A percentile compares a stretch with the other conserved stretches of the same genome.
These are phyloP conservation scores for Papilio aristodemus DNA, from an alignment of 1,140 invertebrate species.

Conservation along the genomic window DNA sequence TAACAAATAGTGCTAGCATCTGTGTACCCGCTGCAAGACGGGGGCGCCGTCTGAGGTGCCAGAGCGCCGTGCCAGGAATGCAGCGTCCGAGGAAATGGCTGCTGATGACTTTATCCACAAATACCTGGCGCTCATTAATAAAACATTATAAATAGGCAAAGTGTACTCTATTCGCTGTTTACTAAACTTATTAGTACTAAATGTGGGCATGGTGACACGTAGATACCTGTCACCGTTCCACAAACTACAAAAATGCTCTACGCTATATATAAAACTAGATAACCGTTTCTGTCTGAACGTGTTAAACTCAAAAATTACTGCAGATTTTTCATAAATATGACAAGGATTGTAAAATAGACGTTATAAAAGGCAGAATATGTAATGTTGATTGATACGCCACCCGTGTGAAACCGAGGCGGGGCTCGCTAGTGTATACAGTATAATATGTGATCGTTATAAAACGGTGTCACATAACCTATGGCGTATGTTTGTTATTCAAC, in stretches of 20 bases:
- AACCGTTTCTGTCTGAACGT: too few species aligned
- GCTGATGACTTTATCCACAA: conserved; percentile 10
- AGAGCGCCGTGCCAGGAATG: conserved; percentile 18
- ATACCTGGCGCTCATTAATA: conserved; percentile 6
- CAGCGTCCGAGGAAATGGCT: neutral
- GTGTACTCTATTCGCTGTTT: neutral
- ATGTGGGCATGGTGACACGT: too few species aligned
- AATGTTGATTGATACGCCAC: neutral
- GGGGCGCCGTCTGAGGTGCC: conserved; percentile 17
- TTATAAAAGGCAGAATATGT: neutral
- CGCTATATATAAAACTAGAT: too few species aligned
- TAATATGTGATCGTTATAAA: neutral
- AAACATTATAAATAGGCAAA: conserved; percentile 1
- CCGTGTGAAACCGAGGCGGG: too few species aligned
- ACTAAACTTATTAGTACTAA: neutral
- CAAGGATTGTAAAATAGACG: too few species aligned
- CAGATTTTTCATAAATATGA: too few species aligned
- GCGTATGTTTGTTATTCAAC: conserved; percentile 1
- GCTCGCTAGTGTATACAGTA: too few species aligned
- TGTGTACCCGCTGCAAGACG: neutral
- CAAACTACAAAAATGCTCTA: too few species aligned
- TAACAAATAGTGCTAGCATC: neutral
- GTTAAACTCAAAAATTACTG: too few species aligned
- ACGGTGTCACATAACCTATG: neutral
- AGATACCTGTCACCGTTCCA: too few species aligned